Evolutionary conservation across 2,113 vertebrate genomes (phyloP), one percentile per base, ranked within the genome.

Genomic region (Hemichromis elongatus): DNA sequence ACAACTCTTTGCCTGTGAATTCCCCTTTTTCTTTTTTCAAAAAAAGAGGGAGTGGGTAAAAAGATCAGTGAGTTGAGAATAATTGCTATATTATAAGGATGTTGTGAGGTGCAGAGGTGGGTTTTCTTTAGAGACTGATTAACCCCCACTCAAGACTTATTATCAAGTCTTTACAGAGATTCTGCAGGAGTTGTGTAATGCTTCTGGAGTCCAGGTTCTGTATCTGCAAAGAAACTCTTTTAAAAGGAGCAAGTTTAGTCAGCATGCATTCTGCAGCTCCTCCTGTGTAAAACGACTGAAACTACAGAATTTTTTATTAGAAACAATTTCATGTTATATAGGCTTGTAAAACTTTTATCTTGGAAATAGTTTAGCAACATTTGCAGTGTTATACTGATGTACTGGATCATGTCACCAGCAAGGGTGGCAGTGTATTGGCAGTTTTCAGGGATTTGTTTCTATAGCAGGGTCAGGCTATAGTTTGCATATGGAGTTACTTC

Each of bases 41-140:
- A 61, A 82, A 45, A 40, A 2, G 37, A 4, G 3, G 33, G 19
- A 19, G 19, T 21, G 19, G 33, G 73, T 28, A 53, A 80, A 26
- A 73, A 37, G 5, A 68, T 86, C 18, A 81, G 75, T 54, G 13
- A 24, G 14, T 45, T 53, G 80, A 85, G 68, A 53, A 30, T 40
- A 87, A n/a, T 19, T 50, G 42, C 30, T 75, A 50, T 70, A 37
- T 37, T 70, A 45, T 30, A 50, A n/a, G 9, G 19, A 66, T 16
- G 24, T 14, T 24, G 21, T 42, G 14, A 84, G 61, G 57, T 59
- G 33, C 63, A 47, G 55, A 80, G 59, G 2, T 10, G 14, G 33
- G 83, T 83, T 89, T 81, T 68, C 68, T 6, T 10, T n/a, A 28
- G 26, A 84, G 80, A 66, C 50, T 87, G 42, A 90, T 89, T 66